Conservation (phyloP, 2,797 vertebrate species). For the Microtus agrestis region DNA sequence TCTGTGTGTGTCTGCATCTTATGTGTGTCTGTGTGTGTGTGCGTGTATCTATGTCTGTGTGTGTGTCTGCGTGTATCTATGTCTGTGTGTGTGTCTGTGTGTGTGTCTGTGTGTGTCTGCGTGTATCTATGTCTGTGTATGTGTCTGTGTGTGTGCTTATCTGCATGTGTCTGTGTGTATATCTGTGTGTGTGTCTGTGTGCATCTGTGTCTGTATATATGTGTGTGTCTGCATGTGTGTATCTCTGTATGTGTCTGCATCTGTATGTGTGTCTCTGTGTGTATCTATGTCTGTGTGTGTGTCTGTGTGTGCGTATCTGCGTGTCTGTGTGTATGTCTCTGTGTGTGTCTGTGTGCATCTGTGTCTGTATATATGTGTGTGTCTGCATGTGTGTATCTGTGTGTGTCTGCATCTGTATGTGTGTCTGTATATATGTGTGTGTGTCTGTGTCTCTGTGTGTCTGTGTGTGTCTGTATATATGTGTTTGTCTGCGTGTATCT, state of each 20-base stretch:
- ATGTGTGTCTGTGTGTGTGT: neutral
- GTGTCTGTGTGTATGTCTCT: neutral
- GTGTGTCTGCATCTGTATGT: fast-evolving
- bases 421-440: too few relatives aligned
- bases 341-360: neutral
- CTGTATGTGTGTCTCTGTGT: too few relatives aligned
- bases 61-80: fast-evolving
- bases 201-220: too few relatives aligned
- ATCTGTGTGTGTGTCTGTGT: neutral
- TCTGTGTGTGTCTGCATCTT: too few relatives aligned
- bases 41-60: neutral
- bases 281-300: too few relatives aligned
- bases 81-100: too few relatives aligned
- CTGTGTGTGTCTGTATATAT: neutral
- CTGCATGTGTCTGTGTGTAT: neutral
- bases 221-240: too few relatives aligned
- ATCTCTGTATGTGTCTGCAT: neutral
- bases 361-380: neutral
- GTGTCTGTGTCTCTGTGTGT: neutral
- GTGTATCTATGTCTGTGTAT: too few relatives aligned
- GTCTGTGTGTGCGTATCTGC: too few relatives aligned
- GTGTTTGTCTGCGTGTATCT: neutral
- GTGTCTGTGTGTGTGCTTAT: too few relatives aligned
- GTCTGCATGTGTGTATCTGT: too few relatives aligned
- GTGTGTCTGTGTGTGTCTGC: too few relatives aligned